Evolutionary conservation across 1,140 invertebrate genomes (phyloP).

Genomic region (Drosophila carrolli): DNA sequence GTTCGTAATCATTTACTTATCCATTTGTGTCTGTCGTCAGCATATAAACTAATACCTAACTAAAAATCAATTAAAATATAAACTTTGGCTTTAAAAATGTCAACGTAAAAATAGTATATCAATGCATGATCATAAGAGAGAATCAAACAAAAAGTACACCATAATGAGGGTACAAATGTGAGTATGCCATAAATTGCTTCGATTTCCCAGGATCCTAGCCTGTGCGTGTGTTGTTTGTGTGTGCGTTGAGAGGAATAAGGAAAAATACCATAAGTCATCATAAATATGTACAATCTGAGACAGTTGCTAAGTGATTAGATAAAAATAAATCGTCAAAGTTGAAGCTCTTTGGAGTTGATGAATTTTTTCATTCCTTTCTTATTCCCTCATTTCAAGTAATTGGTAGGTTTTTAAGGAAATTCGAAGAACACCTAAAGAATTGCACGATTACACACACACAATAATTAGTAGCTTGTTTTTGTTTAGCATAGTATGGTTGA

Average conservation of each 20-base stretch:
- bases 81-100: slow-evolving; percentile 83
- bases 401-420: slow-evolving; percentile 44
- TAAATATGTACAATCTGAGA: slow-evolving; percentile 72
- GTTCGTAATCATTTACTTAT: slow-evolving; percentile 38
- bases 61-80: slow-evolving; percentile 78
- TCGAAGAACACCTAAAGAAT: slow-evolving; percentile 72
- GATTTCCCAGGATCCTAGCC: slow-evolving; percentile 34
- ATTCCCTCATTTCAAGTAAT: slow-evolving; percentile 17
- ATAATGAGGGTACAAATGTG: slow-evolving; percentile 39
- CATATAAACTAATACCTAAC: slow-evolving; percentile 72
- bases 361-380: slow-evolving; percentile 18
- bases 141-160: slow-evolving; percentile 45
- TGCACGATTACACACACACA: slow-evolving; percentile 75
- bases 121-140: slow-evolving; percentile 35
- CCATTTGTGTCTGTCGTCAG: slow-evolving; percentile 47
- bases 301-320: slow-evolving; percentile 39
- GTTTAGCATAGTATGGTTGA: slow-evolving; percentile 49
- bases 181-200: slow-evolving; percentile 68
- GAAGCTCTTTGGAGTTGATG: slow-evolving; percentile 59
- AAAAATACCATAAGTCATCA: slow-evolving; percentile 44
- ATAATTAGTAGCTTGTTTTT: slow-evolving; percentile 49
- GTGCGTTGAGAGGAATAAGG: slow-evolving; percentile 36
- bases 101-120: slow-evolving; percentile 71
- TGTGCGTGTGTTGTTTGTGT: slow-evolving; percentile 43
- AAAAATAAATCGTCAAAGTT: slow-evolving; percentile 49